These are phyloP conservation scores for Apoda limacodes DNA, from an alignment of 2,888 invertebrate genomes.

Conservation along the genomic window DNA sequence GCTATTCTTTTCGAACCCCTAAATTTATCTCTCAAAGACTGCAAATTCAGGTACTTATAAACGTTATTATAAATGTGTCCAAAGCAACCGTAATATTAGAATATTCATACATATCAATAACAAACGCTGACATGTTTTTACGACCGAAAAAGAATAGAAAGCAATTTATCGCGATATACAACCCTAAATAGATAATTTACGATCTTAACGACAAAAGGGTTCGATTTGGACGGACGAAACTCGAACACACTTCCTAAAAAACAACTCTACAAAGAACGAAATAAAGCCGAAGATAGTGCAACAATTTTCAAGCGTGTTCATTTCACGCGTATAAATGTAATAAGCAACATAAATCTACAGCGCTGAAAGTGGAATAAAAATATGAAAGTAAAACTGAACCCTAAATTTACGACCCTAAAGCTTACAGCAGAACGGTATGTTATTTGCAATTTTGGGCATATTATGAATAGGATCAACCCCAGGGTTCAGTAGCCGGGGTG, in stretches of 20 bases:
- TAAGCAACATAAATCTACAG: constrained; percentile 59
- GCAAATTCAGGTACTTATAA: no score
- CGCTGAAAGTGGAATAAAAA: constrained; percentile 26
- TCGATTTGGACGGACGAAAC: no score
- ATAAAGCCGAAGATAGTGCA: constrained; percentile 53
- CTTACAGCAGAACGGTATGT: constrained; percentile 24
- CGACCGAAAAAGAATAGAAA: constrained; percentile 37
- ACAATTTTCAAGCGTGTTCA: constrained; percentile 43
- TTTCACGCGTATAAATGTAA: constrained; percentile 63
- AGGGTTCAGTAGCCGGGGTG: constrained; percentile 33
- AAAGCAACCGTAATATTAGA: no score
- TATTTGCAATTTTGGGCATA: constrained; percentile 39
- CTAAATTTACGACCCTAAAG: constrained; percentile 24
- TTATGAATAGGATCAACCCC: constrained; percentile 57
- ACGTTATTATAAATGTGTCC: no score
- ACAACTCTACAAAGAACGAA: no score
- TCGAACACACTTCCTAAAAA: no score
- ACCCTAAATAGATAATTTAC: constrained; percentile 61
- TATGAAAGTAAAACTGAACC: constrained; percentile 20
- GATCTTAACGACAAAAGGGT: constrained; percentile 48
- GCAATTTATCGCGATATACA: constrained; percentile 55
- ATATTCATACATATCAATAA: no score
- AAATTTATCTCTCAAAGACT: no score
- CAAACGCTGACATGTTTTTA: constrained; percentile 44
- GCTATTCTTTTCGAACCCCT: no score